Percentiles rank a stretch among this genome's conserved stretches.
phyloP scores from a whole-genome alignment of 35 echinoderm and acorn worm species.

The Apostichopus californicus region DNA sequence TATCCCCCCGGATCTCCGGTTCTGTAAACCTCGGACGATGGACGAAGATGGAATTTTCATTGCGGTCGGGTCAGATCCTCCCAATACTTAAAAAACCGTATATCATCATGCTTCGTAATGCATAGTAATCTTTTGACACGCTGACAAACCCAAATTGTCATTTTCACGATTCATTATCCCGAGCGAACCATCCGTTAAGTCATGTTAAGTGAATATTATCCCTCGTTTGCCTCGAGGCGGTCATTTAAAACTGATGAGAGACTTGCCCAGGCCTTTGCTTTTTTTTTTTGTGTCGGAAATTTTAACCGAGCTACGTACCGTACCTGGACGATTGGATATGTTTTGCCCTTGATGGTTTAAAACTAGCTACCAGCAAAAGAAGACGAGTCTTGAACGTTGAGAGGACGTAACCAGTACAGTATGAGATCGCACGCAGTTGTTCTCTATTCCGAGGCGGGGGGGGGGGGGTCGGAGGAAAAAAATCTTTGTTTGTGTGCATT shows the following conservation, averaged over 20 bases:
- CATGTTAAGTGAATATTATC: constrained; percentile 37
- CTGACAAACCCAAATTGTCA: constrained; percentile 6
- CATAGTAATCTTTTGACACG: constrained; percentile 10
- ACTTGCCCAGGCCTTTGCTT: too few species aligned
- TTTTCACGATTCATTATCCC: constrained; percentile 26
- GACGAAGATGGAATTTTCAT: constrained; percentile 3
- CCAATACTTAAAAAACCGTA: constrained; percentile 27
- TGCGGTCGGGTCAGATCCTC: neutral
- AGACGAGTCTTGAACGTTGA: too few species aligned
- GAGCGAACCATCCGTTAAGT: neutral
- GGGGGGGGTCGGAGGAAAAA: too few species aligned
- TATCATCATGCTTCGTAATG: neutral
- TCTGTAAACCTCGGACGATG: too few species aligned
- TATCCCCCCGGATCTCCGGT: too few species aligned
- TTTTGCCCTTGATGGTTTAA: neutral
- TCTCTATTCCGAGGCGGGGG: too few species aligned
- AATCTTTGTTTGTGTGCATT: too few species aligned
- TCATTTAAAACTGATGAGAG: constrained; percentile 32
- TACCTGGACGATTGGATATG: neutral
- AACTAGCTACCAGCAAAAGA: too few species aligned
- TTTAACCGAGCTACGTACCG: neutral
- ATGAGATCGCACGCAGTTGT: too few species aligned
- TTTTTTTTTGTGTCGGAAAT: too few species aligned
- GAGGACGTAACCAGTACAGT: too few species aligned
- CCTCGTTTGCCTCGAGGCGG: neutral